Evolutionary conservation across 2,113 vertebrate genomes (phyloP), one percentile per base, ranked within the genome.

Genomic region (Harpagus bidentatus): DNA sequence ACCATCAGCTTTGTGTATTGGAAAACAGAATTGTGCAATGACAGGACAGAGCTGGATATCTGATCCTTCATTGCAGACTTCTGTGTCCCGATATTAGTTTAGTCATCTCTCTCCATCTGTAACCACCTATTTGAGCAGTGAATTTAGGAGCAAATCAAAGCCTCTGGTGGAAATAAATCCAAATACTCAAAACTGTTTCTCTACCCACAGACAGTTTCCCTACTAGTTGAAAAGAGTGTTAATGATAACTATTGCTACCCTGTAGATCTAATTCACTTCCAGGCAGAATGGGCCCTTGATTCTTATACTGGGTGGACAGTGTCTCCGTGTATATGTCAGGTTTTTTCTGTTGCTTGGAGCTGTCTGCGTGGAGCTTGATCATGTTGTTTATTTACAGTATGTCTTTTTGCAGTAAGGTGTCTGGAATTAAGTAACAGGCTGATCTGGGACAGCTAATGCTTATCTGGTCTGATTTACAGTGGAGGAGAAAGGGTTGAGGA

Each of bases 311-410:
- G 15, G 3, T 58, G 31, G 25, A 15, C 29, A 74, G 29, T 22
- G 22, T 40, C 42, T 65, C 55, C 15, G 14, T 69, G 26, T 31
- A 9, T 13, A 3, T 4, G 11, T 34, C 47, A 61, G 9, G 3
- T 76, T 55, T 87, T 29, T 79, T 10, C 80, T 86, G 22, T n/a
- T 69, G 56, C 19, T 28, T n/a, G 55, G 20, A 66, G 34, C 6
- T 70, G 40, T 71, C 23, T 55, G 32, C 1, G 2, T 67, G 56
- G 31, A 63, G 10, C 28, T 61, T 48, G 65, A 29, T 71, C 22
- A 6, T 2, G 0, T 0, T 25, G 8, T 21, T 56, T 38, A 43
- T 38, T n/a, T 19, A 11, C 12, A 52, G 10, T 3, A 8, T 28
- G 19, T 45, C 50, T 53, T 71, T 69, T 40, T 26, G 42, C 53